phyloP scores from a whole-genome alignment of 2,113 vertebrate genomes.

The Poecile atricapillus region DNA sequence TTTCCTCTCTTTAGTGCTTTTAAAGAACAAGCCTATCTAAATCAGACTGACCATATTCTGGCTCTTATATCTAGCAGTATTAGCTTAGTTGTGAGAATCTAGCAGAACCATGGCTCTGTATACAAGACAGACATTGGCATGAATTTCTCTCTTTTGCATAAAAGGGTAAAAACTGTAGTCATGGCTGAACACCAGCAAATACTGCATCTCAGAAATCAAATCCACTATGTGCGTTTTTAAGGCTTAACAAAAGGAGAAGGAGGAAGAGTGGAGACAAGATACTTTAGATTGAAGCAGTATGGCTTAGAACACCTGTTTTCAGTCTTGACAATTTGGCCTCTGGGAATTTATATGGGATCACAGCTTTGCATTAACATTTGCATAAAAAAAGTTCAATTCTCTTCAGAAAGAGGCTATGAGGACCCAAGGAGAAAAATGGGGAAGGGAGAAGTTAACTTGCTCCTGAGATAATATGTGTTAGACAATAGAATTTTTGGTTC shows the following conservation, averaged over 20 bases:
- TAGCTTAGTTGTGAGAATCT: not conserved
- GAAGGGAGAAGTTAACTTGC: not conserved
- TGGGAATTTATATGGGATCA: not conserved
- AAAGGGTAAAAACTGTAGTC: not conserved
- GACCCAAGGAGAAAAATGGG: not conserved
- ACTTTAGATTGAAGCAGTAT: not conserved
- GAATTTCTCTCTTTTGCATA: not conserved
- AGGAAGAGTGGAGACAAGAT: not conserved
- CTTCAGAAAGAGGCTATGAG: not conserved
- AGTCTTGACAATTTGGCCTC: not conserved
- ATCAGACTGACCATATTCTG: not conserved
- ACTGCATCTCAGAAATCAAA: not conserved
- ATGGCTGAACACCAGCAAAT: not conserved
- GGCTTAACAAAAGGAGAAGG: not conserved
- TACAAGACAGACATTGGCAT: not conserved
- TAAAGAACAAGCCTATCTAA: not conserved
- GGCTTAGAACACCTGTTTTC: not conserved
- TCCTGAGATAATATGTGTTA: not conserved
- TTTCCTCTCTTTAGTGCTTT: not conserved
- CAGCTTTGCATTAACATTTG: constrained; percentile 12
- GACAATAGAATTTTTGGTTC: not conserved
- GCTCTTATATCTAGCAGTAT: not conserved
- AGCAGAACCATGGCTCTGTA: not conserved
- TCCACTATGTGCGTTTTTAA: not conserved
- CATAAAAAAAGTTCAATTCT: not conserved